Conservation (phyloP, 2,888 invertebrate species). For the Endomychus coccineus region DNA sequence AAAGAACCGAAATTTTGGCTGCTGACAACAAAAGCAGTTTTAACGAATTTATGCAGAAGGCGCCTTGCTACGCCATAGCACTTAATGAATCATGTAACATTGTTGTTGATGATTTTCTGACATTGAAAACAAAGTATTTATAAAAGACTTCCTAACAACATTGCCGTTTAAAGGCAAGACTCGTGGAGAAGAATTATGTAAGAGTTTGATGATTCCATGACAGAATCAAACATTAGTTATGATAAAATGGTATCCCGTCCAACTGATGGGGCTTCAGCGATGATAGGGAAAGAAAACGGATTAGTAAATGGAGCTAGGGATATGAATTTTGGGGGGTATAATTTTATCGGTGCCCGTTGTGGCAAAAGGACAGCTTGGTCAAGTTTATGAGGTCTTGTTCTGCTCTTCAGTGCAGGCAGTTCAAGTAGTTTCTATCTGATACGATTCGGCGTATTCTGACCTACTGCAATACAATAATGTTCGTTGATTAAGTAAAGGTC, state of each 20-base stretch:
- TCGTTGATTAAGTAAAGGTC: constrained; percentile 26
- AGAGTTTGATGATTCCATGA: constrained; percentile 15
- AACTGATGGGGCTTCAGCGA: constrained; percentile 22
- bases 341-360: constrained; percentile 20
- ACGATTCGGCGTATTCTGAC: constrained; percentile 29
- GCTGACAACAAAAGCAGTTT: constrained; percentile 18
- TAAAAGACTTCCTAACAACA: constrained; percentile 24
- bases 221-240: constrained; percentile 18
- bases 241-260: constrained; percentile 17
- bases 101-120: constrained; percentile 27
- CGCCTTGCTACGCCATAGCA: constrained; percentile 23
- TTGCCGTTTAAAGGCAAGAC: constrained; percentile 19
- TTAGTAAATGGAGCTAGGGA: constrained; percentile 22
- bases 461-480: constrained; percentile 27
- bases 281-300: constrained; percentile 24
- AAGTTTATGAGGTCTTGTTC: constrained; percentile 24
- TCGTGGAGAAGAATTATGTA: constrained; percentile 16
- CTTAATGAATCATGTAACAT: constrained; percentile 29
- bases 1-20: constrained; percentile 28
- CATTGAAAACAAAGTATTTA: constrained; percentile 21
- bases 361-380: constrained; percentile 22
- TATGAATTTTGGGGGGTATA: constrained; percentile 20
- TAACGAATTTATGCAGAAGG: constrained; percentile 22
- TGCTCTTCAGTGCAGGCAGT: constrained; percentile 22
- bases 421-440: constrained; percentile 20